Evolutionary conservation across 2,113 vertebrate genomes (phyloP), one percentile per base, ranked within the genome.

Genomic region (Corythoichthys intestinalis): DNA sequence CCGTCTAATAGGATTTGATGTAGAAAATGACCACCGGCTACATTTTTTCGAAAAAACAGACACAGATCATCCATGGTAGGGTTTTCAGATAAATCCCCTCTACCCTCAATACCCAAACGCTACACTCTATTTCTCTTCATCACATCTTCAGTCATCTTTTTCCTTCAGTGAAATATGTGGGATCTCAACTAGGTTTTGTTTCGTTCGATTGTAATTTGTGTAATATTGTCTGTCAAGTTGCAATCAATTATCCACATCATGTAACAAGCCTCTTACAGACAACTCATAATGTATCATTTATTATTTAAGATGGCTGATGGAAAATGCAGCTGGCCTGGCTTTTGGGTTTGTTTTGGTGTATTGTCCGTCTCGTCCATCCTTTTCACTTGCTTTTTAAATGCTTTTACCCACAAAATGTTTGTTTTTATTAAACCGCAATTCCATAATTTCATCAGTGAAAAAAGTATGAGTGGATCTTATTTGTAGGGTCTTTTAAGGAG

Each of bases 1-100:
- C 81, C 67, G 79, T 79, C 87, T 93, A 91, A 92, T 92, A 91
- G 90, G 89, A 92, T 92, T 90, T 90, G 86, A 87, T 90, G 88
- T 89, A 84, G 80, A 90, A 92, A 90, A 91, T 92, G 86, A 87
- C 91, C 86, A 87, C 81, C 73, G 83, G 83, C 82, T 75, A 71
- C 80, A 83, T 84, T 81, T 47, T 79, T 73, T 47, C 67, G 63
- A 79, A 82, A 82, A 78, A 71, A 69, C 78, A 78, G 49, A 73
- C 68, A 78, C 72, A 73, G 64, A 80, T 64, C 35, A 69, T 52
- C 66, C 65, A 15, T 12, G 69, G 37, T 53, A 70, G 73, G 78
- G 70, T 80, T 87, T 87, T 83, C 78, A 83, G 60, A 82, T 72
- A 72, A 67, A 84, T 66, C 47, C 38, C 17, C 44, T 46, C 53